Percentiles rank a stretch among this genome's conserved stretches.
phyloP scores from a whole-genome alignment of 1,140 invertebrate species.

The Subanguina moxae region DNA sequence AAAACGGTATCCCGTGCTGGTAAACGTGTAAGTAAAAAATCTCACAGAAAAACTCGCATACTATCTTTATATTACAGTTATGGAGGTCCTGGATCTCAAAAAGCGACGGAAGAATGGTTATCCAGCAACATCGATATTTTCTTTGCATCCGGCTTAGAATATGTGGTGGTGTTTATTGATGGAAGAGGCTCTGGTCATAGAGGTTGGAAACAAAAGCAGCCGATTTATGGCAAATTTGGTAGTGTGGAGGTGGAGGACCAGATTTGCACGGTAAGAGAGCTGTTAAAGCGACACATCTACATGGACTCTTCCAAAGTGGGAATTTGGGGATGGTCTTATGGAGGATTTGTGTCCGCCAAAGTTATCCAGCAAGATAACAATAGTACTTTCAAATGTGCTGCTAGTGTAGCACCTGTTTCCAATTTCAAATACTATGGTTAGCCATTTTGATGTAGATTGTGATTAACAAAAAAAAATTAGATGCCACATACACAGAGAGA shows the following conservation, averaged over 20 bases:
- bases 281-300: constrained; percentile 39
- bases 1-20: constrained; percentile 41
- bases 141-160: constrained; percentile 45
- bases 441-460: too few species aligned
- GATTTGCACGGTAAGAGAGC: constrained; percentile 42
- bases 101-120: constrained; percentile 51
- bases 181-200: constrained; percentile 48
- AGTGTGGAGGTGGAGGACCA: constrained; percentile 59
- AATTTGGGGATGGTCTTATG: constrained; percentile 58
- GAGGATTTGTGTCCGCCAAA: constrained; percentile 51
- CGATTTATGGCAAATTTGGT: constrained; percentile 53
- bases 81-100: constrained; percentile 49
- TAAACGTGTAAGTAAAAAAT: constrained; percentile 40
- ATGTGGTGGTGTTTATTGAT: constrained; percentile 51
- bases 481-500: constrained; percentile 57
- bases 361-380: constrained; percentile 42
- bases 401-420: constrained; percentile 54
- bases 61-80: constrained; percentile 23
- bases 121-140: constrained; percentile 39
- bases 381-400: constrained; percentile 53
- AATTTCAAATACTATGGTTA: constrained; percentile 56
- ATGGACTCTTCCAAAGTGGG: constrained; percentile 46
- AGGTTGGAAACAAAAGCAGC: constrained; percentile 51
- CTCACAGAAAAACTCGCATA: too few species aligned
- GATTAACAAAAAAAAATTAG: too few species aligned